Base-by-base conservation (phyloP, 2,113 vertebrate species). In the Hystrix brachyura region DNA sequence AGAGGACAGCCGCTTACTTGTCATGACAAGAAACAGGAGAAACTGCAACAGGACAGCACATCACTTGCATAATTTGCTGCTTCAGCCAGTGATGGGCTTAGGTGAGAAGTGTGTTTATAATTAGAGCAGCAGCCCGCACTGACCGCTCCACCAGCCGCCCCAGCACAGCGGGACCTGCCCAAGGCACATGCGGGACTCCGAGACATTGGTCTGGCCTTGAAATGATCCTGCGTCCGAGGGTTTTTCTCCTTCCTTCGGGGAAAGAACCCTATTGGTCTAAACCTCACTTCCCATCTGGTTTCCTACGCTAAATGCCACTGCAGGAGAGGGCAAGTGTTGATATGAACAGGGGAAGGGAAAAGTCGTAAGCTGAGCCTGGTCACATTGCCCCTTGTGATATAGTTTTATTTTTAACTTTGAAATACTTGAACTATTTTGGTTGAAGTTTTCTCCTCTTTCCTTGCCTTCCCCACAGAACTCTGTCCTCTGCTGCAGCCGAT, bases 351-450 rank as follows among this genome's bases (percentile, higher is more conserved):
- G 95, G 83, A 96, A 97, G 98, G 96, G 90, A 94, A 57, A 87
- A 96, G 95, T 97, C 5, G 98, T 98, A 99, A 99, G 97, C 97
- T 98, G 98, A 99, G 98, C 98, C 98, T 5, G 57, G 97, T 99
- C 98, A 99, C 98, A 97, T 97, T 98, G 97, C 91, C 90, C 85
- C 97, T 98, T 96, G 94, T 98, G 97, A 92, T 67, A 93, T 25
- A 59, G 98, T 98, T 99, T 99, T 99, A 99, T 99, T 99, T 99
- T 99, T 99, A 99, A 98, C 99, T 98, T 98, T 78, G 19, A 98
- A 98, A 97, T 98, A 96, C 98, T 98, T 97, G 89, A 96, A 98
- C 97, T 98, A 97, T 98, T 98, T 98, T 98, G 98, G 97, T 90
- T 98, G 97, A 97, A 97, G 94, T 98, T 97, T 98, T 97, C 97